phyloP scores from a whole-genome alignment of 2,797 vertebrate species.

The Thripadectes ignobilis region DNA sequence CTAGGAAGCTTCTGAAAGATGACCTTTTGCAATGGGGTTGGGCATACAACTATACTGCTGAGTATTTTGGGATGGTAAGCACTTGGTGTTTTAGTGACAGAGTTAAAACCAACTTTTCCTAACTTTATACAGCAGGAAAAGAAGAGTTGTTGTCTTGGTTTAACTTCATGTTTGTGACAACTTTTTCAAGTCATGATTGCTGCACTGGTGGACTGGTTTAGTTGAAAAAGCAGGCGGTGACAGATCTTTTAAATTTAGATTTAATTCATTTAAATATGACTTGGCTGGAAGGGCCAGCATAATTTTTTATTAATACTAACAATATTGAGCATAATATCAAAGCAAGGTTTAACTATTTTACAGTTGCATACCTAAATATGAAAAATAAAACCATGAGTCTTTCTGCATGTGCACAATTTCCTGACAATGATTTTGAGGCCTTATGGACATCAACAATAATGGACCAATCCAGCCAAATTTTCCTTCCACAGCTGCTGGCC shows the following conservation, averaged over 20 bases:
- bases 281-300: neutral
- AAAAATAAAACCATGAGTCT: neutral
- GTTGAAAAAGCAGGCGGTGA: neutral
- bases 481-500: conserved; percentile 62
- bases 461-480: conserved; percentile 52
- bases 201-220: neutral
- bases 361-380: neutral
- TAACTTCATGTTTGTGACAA: neutral
- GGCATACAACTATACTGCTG: neutral
- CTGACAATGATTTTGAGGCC: conserved; percentile 21
- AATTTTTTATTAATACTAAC: neutral
- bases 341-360: neutral
- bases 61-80: neutral
- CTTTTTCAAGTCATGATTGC: neutral
- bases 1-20: neutral
- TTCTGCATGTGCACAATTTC: neutral
- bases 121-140: neutral
- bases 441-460: conserved; percentile 19
- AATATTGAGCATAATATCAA: neutral
- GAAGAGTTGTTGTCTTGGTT: neutral
- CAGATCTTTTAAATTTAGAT: neutral
- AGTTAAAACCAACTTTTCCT: neutral
- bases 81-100: neutral
- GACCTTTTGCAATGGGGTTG: neutral
- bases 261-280: neutral